Evolutionary conservation across 2,888 invertebrate species (phyloP).

Genomic region (Rhagophthalmus giganteus): DNA sequence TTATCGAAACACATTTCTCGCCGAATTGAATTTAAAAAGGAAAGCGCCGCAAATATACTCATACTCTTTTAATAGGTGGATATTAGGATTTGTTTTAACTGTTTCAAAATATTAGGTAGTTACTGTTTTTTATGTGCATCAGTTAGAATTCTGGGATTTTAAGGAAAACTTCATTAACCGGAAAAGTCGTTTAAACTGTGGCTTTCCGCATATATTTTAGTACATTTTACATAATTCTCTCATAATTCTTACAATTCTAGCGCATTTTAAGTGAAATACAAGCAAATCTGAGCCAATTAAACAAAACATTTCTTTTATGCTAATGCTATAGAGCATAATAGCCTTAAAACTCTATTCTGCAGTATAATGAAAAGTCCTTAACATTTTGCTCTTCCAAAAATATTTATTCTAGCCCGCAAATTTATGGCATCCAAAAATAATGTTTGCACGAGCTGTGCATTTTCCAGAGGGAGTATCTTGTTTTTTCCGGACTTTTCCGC

Average conservation of each 20-base stretch:
- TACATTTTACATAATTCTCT: constrained; percentile 32
- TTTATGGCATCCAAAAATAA: constrained; percentile 58
- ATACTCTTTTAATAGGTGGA: too few relatives aligned
- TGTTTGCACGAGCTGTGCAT: constrained; percentile 53
- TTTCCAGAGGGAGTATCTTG: constrained; percentile 48
- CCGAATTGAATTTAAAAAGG: constrained; percentile 19
- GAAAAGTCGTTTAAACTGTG: constrained; percentile 27
- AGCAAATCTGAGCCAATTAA: constrained; percentile 47
- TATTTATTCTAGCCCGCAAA: constrained; percentile 57
- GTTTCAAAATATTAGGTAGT: too few relatives aligned
- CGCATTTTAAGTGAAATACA: constrained; percentile 24
- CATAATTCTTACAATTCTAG: constrained; percentile 33
- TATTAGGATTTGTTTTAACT: too few relatives aligned
- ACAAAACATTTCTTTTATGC: constrained; percentile 56
- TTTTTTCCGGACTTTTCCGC: constrained; percentile 52
- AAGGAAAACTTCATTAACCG: constrained; percentile 26
- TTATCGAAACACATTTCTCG: constrained; percentile 21
- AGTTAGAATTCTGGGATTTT: too few relatives aligned
- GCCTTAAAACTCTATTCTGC: constrained; percentile 54
- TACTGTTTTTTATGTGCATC: too few relatives aligned
- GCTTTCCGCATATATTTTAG: constrained; percentile 22
- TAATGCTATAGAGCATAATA: constrained; percentile 55
- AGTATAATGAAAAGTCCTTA: constrained; percentile 58
- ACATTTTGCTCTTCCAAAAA: constrained; percentile 57
- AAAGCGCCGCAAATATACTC: too few relatives aligned